phyloP scores from a whole-genome alignment of 2,113 vertebrate species.

The Sphaerodactylus townsendi region DNA sequence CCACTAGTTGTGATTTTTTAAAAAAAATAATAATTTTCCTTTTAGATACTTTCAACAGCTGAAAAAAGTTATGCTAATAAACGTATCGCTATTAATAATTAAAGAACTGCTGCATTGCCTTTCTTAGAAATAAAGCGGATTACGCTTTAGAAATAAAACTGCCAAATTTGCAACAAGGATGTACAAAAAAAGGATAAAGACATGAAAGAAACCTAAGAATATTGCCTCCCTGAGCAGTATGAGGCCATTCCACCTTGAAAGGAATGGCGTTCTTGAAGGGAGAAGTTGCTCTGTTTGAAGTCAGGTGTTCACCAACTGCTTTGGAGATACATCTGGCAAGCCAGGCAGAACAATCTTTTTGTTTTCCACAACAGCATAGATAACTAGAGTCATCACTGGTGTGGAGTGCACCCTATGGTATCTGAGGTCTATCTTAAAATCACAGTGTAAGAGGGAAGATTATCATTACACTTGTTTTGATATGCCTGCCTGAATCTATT shows the following conservation, averaged over 20 bases:
- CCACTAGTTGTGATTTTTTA: background rate
- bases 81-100: too few species aligned
- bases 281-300: background rate
- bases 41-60: background rate
- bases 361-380: too few species aligned
- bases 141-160: too few species aligned
- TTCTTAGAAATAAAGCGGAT: background rate
- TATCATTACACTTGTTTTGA: too few species aligned
- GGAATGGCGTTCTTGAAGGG: background rate
- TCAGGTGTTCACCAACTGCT: background rate
- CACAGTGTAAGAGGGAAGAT: too few species aligned
- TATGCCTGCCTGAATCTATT: too few species aligned
- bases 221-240: background rate
- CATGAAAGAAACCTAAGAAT: too few species aligned
- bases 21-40: background rate
- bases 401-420: too few species aligned
- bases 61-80: background rate
- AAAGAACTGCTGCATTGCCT: too few species aligned
- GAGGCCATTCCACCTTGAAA: background rate
- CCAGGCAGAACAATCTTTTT: too few species aligned
- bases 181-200: background rate
- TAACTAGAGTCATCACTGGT: too few species aligned
- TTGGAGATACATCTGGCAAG: background rate
- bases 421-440: too few species aligned
- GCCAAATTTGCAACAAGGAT: background rate